A percentile compares a stretch with the other conserved stretches of the same genome.
Conservation (phyloP, 2,797 vertebrate genomes). For the Tangara arthus region DNA sequence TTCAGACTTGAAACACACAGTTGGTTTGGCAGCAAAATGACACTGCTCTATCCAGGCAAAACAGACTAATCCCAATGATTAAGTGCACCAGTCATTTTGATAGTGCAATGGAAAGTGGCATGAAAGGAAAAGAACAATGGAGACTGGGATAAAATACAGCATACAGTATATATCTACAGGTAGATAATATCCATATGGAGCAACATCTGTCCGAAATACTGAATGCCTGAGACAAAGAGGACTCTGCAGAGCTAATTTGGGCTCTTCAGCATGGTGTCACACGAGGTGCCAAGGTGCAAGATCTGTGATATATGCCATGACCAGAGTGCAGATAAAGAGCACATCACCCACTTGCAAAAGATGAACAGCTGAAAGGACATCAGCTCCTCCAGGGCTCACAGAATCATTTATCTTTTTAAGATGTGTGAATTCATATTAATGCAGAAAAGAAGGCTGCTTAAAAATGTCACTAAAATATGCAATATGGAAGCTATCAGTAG, state of each 20-base stretch:
- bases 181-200: accelerated
- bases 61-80: accelerated
- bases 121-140: neutral
- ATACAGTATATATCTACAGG: neutral
- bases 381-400: neutral
- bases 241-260: neutral
- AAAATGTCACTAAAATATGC: neutral
- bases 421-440: neutral
- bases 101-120: neutral
- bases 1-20: neutral
- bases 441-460: neutral
- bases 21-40: neutral
- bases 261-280: neutral
- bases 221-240: neutral
- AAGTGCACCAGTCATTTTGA: neutral
- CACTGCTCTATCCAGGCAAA: neutral
- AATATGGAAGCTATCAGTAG: neutral
- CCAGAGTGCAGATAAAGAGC: neutral
- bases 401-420: neutral
- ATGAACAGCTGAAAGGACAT: neutral
- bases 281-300: neutral
- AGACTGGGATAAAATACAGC: neutral
- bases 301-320: neutral
- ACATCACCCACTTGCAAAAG: neutral
- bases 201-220: neutral